These are phyloP conservation scores for Parascotia fuliginaria DNA, from an alignment of 2,888 invertebrate species.

Conservation along the genomic window DNA sequence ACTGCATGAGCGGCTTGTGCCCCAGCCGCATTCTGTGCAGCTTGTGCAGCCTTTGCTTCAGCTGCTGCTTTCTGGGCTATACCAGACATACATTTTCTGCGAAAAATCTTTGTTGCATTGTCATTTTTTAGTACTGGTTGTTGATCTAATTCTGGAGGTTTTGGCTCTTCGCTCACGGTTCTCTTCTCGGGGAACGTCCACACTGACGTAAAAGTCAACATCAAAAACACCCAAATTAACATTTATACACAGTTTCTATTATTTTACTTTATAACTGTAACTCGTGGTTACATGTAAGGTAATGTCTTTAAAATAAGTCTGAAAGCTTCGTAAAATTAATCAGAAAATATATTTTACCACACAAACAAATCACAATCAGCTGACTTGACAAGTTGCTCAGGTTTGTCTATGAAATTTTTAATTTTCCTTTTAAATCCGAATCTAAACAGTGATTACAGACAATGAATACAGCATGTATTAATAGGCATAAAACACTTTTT, in stretches of 20 bases:
- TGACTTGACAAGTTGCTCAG: neutral
- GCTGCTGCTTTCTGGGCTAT: constrained; percentile 91
- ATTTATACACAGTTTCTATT: neutral
- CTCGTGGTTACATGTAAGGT: neutral
- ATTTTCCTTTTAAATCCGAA: too few species aligned
- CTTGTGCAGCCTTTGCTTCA: constrained; percentile 90
- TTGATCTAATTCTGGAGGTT: neutral
- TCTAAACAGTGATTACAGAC: too few species aligned
- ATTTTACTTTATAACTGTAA: too few species aligned
- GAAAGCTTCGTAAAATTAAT: neutral
- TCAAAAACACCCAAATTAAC: constrained; percentile 51
- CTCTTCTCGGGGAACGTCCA: constrained; percentile 65
- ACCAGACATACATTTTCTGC: constrained; percentile 81
- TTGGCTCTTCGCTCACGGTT: constrained; percentile 32
- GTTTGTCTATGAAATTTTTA: too few species aligned
- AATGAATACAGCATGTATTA: too few species aligned
- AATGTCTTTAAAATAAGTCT: neutral
- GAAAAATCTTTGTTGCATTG: constrained; percentile 63
- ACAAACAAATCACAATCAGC: neutral
- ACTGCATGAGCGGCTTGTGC: constrained; percentile 89
- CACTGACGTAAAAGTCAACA: constrained; percentile 65
- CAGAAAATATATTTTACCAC: neutral
- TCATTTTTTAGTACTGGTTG: constrained; percentile 26
- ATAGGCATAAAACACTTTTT: too few species aligned
- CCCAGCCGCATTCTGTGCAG: constrained; percentile 89